Evolutionary conservation across 2,113 vertebrate genomes (phyloP).

Genomic region (Formicarius rufipectus): DNA sequence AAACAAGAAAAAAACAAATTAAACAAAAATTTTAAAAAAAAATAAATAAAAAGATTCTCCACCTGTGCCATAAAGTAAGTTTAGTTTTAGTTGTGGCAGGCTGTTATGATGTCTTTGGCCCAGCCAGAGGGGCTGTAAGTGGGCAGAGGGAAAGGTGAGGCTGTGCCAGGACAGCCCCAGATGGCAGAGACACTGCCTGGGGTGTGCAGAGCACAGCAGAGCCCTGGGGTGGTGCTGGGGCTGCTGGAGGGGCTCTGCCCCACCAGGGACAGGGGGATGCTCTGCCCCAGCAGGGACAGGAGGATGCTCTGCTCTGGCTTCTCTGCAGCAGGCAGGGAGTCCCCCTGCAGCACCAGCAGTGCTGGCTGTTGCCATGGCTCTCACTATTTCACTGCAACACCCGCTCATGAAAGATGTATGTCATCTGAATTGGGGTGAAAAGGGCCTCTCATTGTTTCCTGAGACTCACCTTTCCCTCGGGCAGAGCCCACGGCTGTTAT

Average conservation of each 20-base stretch:
- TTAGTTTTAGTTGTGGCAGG: neutral
- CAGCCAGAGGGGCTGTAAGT: neutral
- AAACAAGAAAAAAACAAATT: neutral
- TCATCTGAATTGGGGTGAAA: neutral
- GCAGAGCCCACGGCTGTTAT: neutral
- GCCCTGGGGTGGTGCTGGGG: neutral
- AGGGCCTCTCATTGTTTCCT: neutral
- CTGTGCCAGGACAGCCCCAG: too few species aligned
- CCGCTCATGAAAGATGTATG: neutral
- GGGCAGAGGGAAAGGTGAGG: accelerated
- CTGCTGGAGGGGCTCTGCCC: neutral
- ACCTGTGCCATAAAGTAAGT: neutral
- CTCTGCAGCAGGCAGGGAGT: neutral
- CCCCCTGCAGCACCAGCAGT: neutral
- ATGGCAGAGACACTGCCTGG: neutral
- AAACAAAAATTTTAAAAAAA: neutral
- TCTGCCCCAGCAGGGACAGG: neutral
- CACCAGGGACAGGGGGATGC: neutral
- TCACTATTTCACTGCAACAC: neutral
- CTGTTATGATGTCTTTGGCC: accelerated
- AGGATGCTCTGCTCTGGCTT: accelerated
- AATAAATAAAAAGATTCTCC: neutral
- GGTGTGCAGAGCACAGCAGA: too few species aligned
- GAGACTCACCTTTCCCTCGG: conserved; percentile 1
- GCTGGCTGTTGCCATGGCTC: conserved; percentile 7